A percentile compares a stretch with the other conserved stretches of the same genome.
phyloP scores from a whole-genome alignment of 2,888 invertebrate species.

The Rhaphigaster nebulosa region DNA sequence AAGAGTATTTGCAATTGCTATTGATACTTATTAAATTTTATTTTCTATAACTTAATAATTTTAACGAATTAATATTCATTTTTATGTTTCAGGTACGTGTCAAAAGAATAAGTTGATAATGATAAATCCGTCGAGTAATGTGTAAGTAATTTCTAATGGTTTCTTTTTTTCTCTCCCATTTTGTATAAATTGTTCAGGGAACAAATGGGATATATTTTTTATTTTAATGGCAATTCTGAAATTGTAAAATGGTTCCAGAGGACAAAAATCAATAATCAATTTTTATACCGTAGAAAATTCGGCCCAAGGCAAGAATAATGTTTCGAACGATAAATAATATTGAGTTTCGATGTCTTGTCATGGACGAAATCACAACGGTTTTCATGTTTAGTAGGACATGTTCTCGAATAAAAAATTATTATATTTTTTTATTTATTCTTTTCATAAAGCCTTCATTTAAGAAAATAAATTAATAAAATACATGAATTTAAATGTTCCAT shows the following conservation, averaged over 20 bases:
- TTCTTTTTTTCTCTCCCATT: neutral
- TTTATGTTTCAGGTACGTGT: neutral
- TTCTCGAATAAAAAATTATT: neutral
- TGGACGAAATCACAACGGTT: neutral
- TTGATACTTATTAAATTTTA: too few species aligned
- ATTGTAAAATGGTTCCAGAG: neutral
- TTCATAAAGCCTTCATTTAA: neutral
- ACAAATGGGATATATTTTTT: conserved; percentile 9
- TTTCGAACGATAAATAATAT: neutral
- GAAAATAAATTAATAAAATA: neutral
- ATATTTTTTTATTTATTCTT: neutral
- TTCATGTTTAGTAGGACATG: neutral
- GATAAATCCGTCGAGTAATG: neutral
- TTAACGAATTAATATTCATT: neutral
- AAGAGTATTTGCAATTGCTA: too few species aligned
- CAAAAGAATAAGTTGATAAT: neutral
- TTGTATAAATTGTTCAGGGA: neutral
- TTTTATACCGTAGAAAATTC: neutral
- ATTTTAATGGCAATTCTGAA: neutral
- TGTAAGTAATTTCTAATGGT: neutral
- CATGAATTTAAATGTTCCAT: too few species aligned
- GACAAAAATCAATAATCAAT: neutral
- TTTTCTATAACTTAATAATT: neutral
- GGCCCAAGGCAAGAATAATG: neutral
- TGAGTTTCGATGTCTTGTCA: neutral